Conservation (phyloP, 2,888 invertebrate genomes). For the Belgica antarctica region DNA sequence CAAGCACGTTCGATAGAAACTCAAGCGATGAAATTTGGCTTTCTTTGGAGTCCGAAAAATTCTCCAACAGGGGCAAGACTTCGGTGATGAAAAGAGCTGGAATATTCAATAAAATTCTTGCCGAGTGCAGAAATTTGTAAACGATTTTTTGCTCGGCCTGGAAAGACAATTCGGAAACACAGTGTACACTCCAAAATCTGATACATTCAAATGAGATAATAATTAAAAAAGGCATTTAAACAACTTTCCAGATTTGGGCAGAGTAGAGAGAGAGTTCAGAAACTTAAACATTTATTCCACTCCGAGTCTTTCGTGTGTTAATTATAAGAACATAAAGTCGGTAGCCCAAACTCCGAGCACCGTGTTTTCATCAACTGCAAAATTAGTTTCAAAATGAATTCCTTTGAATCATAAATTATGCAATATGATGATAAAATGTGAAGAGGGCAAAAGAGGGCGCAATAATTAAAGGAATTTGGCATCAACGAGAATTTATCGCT, state of each 20-base stretch:
- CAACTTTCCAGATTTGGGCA: constrained; percentile 13
- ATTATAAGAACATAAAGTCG: constrained; percentile 17
- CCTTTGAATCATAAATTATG: constrained; percentile 11
- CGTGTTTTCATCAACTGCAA: not conserved
- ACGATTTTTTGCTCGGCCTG: not conserved
- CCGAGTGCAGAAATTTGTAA: not conserved
- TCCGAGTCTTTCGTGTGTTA: constrained; percentile 19
- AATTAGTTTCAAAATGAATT: not conserved
- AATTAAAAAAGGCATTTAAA: not conserved
- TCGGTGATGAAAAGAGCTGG: not conserved
- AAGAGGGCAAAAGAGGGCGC: not conserved
- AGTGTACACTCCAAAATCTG: constrained; percentile 5
- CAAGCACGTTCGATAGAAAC: not conserved
- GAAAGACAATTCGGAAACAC: not conserved
- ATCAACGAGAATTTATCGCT: constrained; percentile 2
- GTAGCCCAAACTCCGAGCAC: not conserved
- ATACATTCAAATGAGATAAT: constrained; percentile 24
- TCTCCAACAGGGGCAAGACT: not conserved
- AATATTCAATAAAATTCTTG: constrained; percentile 4
- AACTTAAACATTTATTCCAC: no score
- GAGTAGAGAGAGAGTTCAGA: not conserved
- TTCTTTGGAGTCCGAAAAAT: not conserved
- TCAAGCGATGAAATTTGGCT: not conserved
- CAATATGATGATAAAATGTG: not conserved
- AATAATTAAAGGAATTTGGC: constrained; percentile 22